Base-by-base conservation (phyloP, 2,888 invertebrate species). In the Hemistola chrysoprasaria region DNA sequence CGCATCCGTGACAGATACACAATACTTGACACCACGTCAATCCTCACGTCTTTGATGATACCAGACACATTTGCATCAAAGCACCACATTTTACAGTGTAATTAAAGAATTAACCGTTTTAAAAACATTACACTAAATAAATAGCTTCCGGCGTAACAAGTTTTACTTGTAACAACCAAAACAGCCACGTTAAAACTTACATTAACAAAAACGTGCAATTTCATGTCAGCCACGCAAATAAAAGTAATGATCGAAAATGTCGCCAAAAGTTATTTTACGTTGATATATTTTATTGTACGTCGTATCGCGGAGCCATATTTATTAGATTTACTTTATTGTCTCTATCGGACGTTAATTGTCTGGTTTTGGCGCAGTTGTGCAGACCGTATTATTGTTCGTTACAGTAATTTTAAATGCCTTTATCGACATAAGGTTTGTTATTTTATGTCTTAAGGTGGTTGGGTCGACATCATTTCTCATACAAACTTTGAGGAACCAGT, bases 281-380 rank as follows among this genome's bases (percentile, higher is more conserved):
- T 37, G 24, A 45, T 35, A 45, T 35, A 41, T 34, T 45, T 47
- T 50, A 45, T 35, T 34, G 42, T 32, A 30, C 38, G 39, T 30
- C 16, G 43, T 50, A 40, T 45, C 37, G 44, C 27, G 28, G 22
- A 30, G 24, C 34, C 40, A 38, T 44, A 50, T 47, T 51, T 51
- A 51, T 48, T 48, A 51, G 31, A 43, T 45, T 42, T 37, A 43
- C 38, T 51, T 47, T 50, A 50, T 47, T 40, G 47, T 39, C 32
- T 34, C 37, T 41, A 28, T 37, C 31, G 8, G 35, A 32, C 31
- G 38, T 47, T 35, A 34, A 38, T 23, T 41, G 29, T 33, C 29
- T 33, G 33, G 28, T 47, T 38, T 41, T 47, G 37, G 40, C 37
- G 26, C 37, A 8, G 46, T 47, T 28, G 21, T 35, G 27, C 21